Conservation (phyloP, 2,113 vertebrate species). For the Athene noctua region DNA sequence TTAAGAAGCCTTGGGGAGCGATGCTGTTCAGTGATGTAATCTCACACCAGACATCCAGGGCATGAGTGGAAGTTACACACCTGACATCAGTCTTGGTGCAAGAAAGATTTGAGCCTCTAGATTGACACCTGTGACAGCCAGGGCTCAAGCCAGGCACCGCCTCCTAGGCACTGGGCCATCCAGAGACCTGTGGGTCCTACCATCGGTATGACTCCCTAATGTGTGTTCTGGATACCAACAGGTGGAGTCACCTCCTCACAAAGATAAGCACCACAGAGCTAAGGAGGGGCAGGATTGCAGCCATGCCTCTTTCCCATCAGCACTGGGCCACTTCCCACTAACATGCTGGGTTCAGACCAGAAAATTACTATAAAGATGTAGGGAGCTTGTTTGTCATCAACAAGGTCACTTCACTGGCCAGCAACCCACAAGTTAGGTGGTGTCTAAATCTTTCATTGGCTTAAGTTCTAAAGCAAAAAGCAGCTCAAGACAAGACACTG, state of each 20-base stretch:
- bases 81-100: accelerated
- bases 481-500: background rate
- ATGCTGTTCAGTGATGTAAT: background rate
- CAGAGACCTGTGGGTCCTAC: background rate
- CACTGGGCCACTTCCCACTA: background rate
- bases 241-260: background rate
- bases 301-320: background rate
- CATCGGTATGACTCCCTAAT: background rate
- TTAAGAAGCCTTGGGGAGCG: background rate
- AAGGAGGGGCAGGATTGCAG: background rate
- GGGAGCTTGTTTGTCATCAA: background rate
- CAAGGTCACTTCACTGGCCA: background rate
- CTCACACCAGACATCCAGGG: background rate
- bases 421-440: background rate
- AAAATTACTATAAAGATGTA: background rate
- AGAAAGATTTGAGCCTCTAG: background rate
- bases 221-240: background rate
- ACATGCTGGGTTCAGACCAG: background rate
- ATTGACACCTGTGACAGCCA: background rate
- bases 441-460: background rate
- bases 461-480: background rate
- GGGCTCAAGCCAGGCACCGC: background rate
- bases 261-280: background rate
- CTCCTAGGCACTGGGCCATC: background rate
- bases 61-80: background rate